These are phyloP conservation scores for Dryadula phaetusa DNA, from an alignment of 2,888 invertebrate genomes.

Conservation along the genomic window DNA sequence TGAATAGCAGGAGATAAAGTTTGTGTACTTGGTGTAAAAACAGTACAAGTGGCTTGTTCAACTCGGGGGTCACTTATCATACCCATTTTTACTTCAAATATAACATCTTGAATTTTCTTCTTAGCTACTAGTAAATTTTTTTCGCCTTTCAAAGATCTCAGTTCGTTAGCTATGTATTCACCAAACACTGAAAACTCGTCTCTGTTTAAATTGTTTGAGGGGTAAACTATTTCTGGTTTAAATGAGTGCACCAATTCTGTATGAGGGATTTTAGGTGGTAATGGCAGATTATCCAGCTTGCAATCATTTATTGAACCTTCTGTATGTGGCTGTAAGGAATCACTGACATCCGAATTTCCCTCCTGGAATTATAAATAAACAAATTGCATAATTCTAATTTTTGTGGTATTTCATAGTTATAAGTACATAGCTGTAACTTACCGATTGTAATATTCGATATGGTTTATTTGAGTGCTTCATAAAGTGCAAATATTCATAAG, in stretches of 20 bases:
- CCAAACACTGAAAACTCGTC: constrained; percentile 85
- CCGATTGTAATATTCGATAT: constrained; percentile 67
- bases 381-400: background rate
- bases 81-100: constrained; percentile 86
- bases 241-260: constrained; percentile 55
- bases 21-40: constrained; percentile 59
- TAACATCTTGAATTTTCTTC: constrained; percentile 85
- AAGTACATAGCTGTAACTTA: constrained; percentile 52
- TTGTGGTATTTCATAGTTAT: background rate
- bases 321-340: constrained; percentile 53
- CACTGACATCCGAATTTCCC: constrained; percentile 56
- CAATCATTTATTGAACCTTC: constrained; percentile 58
- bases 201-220: constrained; percentile 55
- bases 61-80: constrained; percentile 71
- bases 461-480: constrained; percentile 83
- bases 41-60: constrained; percentile 62
- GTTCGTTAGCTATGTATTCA: constrained; percentile 85
- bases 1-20: constrained; percentile 57
- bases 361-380: constrained; percentile 60
- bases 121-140: constrained; percentile 83
- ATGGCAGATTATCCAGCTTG: constrained; percentile 60
- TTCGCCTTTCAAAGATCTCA: constrained; percentile 82
- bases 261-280: constrained; percentile 63
- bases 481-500: constrained; percentile 85
- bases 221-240: constrained; percentile 59